Evolutionary conservation across 2,888 invertebrate genomes (phyloP).

Genomic region (Ptychoptera albimana): DNA sequence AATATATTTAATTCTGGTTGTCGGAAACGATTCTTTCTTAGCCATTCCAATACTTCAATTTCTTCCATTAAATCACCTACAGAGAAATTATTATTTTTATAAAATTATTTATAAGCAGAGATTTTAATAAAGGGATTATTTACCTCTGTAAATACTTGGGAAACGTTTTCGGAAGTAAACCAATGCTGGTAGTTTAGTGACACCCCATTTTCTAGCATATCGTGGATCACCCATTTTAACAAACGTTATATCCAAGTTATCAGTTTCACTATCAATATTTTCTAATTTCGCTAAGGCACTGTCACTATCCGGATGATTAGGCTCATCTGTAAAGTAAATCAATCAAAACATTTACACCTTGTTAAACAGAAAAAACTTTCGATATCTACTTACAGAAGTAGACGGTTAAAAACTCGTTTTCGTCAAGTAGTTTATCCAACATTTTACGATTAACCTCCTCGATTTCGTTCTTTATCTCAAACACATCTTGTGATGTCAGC

Average conservation of each 20-base stretch:
- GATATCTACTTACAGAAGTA: conserved; percentile 72
- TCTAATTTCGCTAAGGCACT: conserved; percentile 75
- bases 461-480: conserved; percentile 91
- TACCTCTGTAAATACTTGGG: conserved; percentile 84
- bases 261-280: conserved; percentile 88
- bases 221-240: conserved; percentile 86
- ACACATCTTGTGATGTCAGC: conserved; percentile 87
- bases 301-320: conserved; percentile 61
- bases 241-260: conserved; percentile 84
- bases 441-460: conserved; percentile 94
- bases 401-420: conserved; percentile 88
- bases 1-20: conserved; percentile 86
- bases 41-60: conserved; percentile 79
- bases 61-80: conserved; percentile 69
- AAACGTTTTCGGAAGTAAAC: conserved; percentile 84
- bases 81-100: conserved; percentile 6
- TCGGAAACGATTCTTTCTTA: conserved; percentile 81
- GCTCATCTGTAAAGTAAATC: conserved; percentile 46
- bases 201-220: conserved; percentile 88
- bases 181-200: conserved; percentile 76
- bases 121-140: conserved; percentile 6
- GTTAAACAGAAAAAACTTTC: neutral
- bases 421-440: conserved; percentile 85
- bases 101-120: neutral
- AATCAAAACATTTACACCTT: conserved; percentile 3